Conservation (phyloP, 2,797 vertebrate genomes). For the Gymnodraco acuticeps region DNA sequence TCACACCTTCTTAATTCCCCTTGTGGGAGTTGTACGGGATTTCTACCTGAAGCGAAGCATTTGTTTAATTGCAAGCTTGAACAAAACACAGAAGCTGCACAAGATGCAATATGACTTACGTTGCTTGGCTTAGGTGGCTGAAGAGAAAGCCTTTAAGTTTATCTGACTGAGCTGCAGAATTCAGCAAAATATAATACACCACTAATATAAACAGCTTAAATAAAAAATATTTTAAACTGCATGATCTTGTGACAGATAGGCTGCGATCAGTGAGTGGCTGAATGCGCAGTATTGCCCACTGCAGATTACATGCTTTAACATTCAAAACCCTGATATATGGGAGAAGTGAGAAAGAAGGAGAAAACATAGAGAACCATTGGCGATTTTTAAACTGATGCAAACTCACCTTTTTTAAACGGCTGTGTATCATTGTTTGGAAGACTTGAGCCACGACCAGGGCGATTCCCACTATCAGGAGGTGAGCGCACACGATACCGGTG, state of each 20-base stretch:
- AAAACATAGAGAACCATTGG: accelerated
- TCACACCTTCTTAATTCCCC: not conserved
- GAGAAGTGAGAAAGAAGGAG: not conserved
- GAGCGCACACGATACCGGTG: conserved; percentile 86
- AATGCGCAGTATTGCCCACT: conserved; percentile 42
- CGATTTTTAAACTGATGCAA: accelerated
- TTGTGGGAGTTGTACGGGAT: conserved; percentile 22
- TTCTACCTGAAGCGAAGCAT: conserved; percentile 11
- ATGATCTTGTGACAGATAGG: conserved; percentile 31
- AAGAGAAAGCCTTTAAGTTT: not conserved
- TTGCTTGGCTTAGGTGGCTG: conserved; percentile 46
- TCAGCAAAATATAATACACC: not conserved
- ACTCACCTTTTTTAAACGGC: conserved; percentile 86
- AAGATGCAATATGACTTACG: conserved; percentile 14
- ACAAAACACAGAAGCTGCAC: conserved; percentile 3
- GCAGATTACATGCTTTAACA: conserved; percentile 41
- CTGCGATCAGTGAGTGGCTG: conserved; percentile 12
- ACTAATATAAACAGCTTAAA: not conserved
- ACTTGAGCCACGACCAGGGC: conserved; percentile 87
- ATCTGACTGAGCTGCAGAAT: conserved; percentile 20
- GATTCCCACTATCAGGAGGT: conserved; percentile 87
- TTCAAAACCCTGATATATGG: conserved; percentile 39
- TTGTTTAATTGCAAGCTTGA: not conserved
- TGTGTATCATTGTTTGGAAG: conserved; percentile 88
- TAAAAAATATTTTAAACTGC: not conserved